These are phyloP conservation scores for Calliopsis andreniformis DNA, from an alignment of 1,140 invertebrate genomes.

Conservation along the genomic window DNA sequence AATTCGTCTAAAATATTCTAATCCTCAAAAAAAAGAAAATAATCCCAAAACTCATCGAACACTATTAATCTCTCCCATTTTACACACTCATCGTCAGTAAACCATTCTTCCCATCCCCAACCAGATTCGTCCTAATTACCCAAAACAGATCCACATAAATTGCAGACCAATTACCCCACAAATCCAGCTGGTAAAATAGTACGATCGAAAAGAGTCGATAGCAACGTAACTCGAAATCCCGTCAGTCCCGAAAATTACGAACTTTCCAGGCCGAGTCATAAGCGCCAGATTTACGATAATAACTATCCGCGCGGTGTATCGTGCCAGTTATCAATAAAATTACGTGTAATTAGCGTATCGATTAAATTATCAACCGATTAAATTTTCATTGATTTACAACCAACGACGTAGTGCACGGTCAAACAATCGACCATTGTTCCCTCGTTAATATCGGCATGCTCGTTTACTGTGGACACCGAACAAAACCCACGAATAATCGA, in stretches of 20 bases:
- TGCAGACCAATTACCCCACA: not conserved
- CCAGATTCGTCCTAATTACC: not conserved
- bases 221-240: not conserved
- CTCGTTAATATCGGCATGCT: conserved; percentile 27
- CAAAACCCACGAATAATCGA: conserved; percentile 29
- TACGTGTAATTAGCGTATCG: conserved; percentile 39
- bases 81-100: no score
- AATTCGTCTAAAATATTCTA: no score
- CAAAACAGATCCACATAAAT: not conserved
- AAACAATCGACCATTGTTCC: conserved; percentile 14
- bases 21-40: no score
- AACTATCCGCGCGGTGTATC: not conserved
- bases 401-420: not conserved
- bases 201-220: not conserved
- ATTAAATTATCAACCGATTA: conserved; percentile 42
- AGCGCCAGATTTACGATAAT: not conserved
- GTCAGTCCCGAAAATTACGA: not conserved
- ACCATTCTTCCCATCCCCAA: no score
- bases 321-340: conserved; percentile 36
- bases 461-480: conserved; percentile 21
- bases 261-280: not conserved
- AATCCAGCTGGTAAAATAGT: not conserved
- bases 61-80: no score
- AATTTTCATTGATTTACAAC: conserved; percentile 44
- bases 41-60: no score